Percentiles rank a stretch among this genome's conserved stretches.
Conservation (phyloP, 2,113 vertebrate species). For the Sceloporus tristichus region DNA sequence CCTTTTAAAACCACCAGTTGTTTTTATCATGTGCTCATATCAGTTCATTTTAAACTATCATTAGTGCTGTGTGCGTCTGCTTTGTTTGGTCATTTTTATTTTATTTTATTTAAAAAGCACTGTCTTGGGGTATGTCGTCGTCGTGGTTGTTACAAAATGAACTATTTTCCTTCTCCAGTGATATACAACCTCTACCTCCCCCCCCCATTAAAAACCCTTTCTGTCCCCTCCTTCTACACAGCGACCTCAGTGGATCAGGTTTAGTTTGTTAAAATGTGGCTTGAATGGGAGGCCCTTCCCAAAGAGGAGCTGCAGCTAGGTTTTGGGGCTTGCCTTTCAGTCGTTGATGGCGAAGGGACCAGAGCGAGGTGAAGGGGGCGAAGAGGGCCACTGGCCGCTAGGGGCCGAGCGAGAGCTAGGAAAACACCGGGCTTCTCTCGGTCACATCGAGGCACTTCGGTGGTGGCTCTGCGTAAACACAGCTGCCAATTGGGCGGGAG, state of each 20-base stretch:
- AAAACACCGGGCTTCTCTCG: constrained; percentile 63
- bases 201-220: background rate
- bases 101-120: background rate
- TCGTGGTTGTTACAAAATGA: too few relatives aligned
- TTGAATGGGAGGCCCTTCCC: background rate
- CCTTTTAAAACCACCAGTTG: background rate
- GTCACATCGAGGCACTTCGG: constrained; percentile 67
- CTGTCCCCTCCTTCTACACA: background rate
- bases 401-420: constrained; percentile 80
- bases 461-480: constrained; percentile 67
- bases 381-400: constrained; percentile 74
- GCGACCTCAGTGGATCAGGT: fast-evolving
- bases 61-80: background rate
- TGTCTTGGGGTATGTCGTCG: background rate
- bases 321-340: constrained; percentile 52
- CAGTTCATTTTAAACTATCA: background rate
- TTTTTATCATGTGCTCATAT: background rate
- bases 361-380: constrained; percentile 57
- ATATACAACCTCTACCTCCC: too few relatives aligned
- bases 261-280: background rate
- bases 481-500: constrained; percentile 69
- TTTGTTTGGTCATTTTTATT: background rate
- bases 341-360: constrained; percentile 54
- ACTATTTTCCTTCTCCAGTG: too few relatives aligned
- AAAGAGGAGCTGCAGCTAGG: constrained; percentile 53